Percentiles rank a stretch among this genome's conserved stretches.
Evolutionary conservation across 2,113 vertebrate species (phyloP).

Genomic region (Thinocorus orbignyianus): DNA sequence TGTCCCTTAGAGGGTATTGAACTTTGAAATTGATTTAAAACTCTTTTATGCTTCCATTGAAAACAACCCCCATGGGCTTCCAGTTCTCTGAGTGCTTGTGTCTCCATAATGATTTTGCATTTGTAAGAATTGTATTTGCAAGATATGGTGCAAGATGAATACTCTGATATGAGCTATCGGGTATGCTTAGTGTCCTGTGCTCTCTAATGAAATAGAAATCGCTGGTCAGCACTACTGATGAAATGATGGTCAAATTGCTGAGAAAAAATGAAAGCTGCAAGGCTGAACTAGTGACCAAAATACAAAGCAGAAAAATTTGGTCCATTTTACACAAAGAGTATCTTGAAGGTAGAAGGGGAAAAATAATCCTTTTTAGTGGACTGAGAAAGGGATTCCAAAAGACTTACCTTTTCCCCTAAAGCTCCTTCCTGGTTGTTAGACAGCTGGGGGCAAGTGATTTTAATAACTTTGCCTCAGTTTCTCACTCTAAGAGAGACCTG

Average conservation of each 20-base stretch:
- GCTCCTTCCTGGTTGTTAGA: not conserved
- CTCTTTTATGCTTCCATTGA: not conserved
- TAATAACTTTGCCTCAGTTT: not conserved
- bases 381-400: not conserved
- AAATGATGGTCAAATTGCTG: not conserved
- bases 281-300: not conserved
- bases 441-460: not conserved
- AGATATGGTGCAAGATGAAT: not conserved
- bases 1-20: not conserved
- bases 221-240: not conserved
- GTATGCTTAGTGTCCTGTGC: not conserved
- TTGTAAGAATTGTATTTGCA: slow-evolving; percentile 4
- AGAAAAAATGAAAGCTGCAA: not conserved
- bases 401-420: not conserved
- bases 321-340: not conserved
- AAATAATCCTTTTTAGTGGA: not conserved
- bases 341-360: not conserved
- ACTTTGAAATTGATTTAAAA: slow-evolving; percentile 28
- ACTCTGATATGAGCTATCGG: not conserved
- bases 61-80: not conserved
- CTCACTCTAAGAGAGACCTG: not conserved
- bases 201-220: not conserved
- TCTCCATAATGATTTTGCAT: slow-evolving; percentile 7
- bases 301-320: not conserved
- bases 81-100: not conserved